Evolutionary conservation across 2,888 invertebrate species (phyloP).

Genomic region (Junonia oenone): DNA sequence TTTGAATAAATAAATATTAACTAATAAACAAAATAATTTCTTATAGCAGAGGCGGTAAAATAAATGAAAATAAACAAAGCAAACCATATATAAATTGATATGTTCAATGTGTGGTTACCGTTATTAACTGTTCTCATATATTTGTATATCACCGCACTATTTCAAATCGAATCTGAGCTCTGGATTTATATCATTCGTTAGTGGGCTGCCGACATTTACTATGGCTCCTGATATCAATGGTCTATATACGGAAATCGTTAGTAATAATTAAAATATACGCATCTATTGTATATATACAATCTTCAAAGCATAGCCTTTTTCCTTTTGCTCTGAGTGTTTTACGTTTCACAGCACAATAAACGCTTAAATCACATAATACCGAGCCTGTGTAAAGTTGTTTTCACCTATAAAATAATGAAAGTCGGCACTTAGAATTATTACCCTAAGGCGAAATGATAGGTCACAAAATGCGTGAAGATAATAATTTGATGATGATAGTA

Average conservation of each 20-base stretch:
- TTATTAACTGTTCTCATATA: conserved; percentile 50
- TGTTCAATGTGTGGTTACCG: conserved; percentile 46
- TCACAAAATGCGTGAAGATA: conserved; percentile 50
- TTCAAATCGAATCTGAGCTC: conserved; percentile 47
- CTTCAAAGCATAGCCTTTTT: not conserved
- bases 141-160: conserved; percentile 47
- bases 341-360: not conserved
- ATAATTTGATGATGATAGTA: conserved; percentile 68
- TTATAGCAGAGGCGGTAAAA: not conserved
- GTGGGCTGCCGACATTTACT: conserved; percentile 34
- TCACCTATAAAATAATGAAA: conserved; percentile 28
- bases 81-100: conserved; percentile 37
- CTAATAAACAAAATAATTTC: no score
- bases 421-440: conserved; percentile 29
- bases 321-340: not conserved
- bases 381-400: conserved; percentile 21
- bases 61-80: conserved; percentile 5
- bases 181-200: conserved; percentile 43
- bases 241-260: conserved; percentile 32
- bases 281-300: conserved; percentile 3
- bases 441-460: conserved; percentile 49
- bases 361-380: not conserved
- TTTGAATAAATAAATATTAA: no score
- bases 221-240: conserved; percentile 28
- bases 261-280: conserved; percentile 30